Evolutionary conservation across 1,140 invertebrate species (phyloP).

Genomic region (Copidosoma floridanum): DNA sequence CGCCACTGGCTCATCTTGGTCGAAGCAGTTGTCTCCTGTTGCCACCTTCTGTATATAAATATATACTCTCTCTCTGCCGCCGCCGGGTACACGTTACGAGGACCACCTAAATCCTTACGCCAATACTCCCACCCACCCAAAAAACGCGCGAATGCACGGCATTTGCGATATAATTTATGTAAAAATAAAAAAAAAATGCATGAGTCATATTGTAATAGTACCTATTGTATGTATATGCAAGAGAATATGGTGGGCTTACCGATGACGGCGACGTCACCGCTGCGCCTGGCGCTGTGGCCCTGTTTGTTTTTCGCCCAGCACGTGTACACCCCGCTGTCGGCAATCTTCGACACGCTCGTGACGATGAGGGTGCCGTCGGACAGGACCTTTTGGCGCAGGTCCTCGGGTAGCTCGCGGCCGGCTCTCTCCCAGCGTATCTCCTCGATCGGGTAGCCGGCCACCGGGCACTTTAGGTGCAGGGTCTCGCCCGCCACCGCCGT

Average conservation of each 20-base stretch:
- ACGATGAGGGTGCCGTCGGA: slow-evolving; percentile 73
- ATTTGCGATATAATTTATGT: no score
- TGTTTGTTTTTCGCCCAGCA: slow-evolving; percentile 75
- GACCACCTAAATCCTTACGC: no score
- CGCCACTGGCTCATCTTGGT: no score
- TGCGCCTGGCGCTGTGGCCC: slow-evolving; percentile 68
- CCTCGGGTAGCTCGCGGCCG: slow-evolving; percentile 74
- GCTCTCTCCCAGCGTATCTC: slow-evolving; percentile 79
- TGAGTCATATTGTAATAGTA: no score
- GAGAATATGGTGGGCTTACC: slow-evolving; percentile 57
- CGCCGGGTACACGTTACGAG: no score
- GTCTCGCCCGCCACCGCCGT: slow-evolving; percentile 81
- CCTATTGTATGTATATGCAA: neutral
- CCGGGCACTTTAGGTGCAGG: slow-evolving; percentile 78
- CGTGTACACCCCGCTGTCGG: slow-evolving; percentile 76
- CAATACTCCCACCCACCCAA: no score
- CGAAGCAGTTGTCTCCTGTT: no score
- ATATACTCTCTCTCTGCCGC: no score
- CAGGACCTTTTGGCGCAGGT: slow-evolving; percentile 76
- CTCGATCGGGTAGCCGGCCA: slow-evolving; percentile 81
- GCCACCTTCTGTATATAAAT: no score
- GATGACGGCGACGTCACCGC: slow-evolving; percentile 72
- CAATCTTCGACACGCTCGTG: slow-evolving; percentile 70
- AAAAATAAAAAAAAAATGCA: no score
- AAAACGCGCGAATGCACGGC: no score